A percentile compares a stretch with the other conserved stretches of the same genome.
These are phyloP conservation scores for Brachionus koreanus DNA, from an alignment of 1,140 invertebrate species.

Conservation along the genomic window DNA sequence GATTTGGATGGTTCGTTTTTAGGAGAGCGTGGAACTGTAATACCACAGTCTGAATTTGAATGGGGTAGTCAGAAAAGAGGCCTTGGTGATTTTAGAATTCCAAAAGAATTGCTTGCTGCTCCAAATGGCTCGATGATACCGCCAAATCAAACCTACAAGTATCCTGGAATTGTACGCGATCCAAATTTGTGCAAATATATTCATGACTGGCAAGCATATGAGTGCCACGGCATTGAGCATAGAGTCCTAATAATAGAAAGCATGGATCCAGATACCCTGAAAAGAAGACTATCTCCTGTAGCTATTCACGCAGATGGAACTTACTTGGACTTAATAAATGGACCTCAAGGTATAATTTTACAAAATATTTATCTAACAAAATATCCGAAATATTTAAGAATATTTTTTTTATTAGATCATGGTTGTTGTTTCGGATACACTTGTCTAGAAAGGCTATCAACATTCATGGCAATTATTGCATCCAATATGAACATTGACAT, in stretches of 20 bases:
- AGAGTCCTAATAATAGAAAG: conserved; percentile 53
- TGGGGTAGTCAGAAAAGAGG: conserved; percentile 52
- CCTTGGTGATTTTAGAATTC: conserved; percentile 55
- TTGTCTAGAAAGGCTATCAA: conserved; percentile 53
- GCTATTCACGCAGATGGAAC: conserved; percentile 47
- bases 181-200: conserved; percentile 45
- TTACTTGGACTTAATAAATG: conserved; percentile 57
- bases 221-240: conserved; percentile 50
- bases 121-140: conserved; percentile 48
- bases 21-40: conserved; percentile 46
- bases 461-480: conserved; percentile 52
- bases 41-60: conserved; percentile 52
- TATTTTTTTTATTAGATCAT: conserved; percentile 49
- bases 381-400: too few relatives aligned
- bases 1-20: conserved; percentile 54
- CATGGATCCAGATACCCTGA: conserved; percentile 55
- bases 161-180: conserved; percentile 50
- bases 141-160: conserved; percentile 47
- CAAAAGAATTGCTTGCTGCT: conserved; percentile 50
- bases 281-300: conserved; percentile 53
- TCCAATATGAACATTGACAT: conserved; percentile 47
- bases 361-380: too few relatives aligned
- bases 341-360: conserved; percentile 51
- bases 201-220: conserved; percentile 50
- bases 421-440: conserved; percentile 57